A percentile compares a stretch with the other conserved stretches of the same genome.
phyloP scores from a whole-genome alignment of 2,113 vertebrate genomes.

The Hystrix cristata region DNA sequence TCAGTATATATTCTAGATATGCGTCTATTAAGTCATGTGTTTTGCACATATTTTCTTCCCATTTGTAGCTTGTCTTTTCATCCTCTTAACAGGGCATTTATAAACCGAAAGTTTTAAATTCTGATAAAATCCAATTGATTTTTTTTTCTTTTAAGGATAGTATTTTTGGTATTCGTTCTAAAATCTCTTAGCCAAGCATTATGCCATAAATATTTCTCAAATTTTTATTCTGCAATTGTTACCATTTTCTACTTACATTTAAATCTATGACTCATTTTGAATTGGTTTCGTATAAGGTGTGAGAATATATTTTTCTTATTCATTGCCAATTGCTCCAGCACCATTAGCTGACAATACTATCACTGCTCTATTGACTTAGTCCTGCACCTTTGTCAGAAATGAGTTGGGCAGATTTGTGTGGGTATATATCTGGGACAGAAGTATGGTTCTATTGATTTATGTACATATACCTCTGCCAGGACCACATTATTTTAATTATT shows the following conservation, averaged over 20 bases:
- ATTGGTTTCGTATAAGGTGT: background rate
- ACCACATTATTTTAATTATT: background rate
- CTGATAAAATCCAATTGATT: background rate
- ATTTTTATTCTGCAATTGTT: background rate
- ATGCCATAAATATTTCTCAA: background rate
- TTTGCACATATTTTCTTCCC: background rate
- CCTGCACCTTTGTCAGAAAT: background rate
- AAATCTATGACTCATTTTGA: conserved; percentile 3
- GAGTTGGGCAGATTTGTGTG: background rate
- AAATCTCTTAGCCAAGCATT: background rate
- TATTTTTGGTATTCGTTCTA: background rate
- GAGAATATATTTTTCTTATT: background rate
- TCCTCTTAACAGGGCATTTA: background rate
- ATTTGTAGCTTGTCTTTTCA: background rate
- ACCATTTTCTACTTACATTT: background rate
- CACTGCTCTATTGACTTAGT: background rate
- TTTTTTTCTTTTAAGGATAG: background rate
- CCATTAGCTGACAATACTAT: background rate
- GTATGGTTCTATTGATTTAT: background rate
- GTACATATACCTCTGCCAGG: background rate
- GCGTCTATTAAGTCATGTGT: background rate
- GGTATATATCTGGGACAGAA: background rate
- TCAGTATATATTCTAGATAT: background rate
- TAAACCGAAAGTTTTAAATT: background rate
- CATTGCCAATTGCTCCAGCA: background rate